Evolutionary conservation across 2,888 invertebrate species (phyloP), one percentile per base, ranked within the genome.

Genomic region (Disparrhopalites patrizii): DNA sequence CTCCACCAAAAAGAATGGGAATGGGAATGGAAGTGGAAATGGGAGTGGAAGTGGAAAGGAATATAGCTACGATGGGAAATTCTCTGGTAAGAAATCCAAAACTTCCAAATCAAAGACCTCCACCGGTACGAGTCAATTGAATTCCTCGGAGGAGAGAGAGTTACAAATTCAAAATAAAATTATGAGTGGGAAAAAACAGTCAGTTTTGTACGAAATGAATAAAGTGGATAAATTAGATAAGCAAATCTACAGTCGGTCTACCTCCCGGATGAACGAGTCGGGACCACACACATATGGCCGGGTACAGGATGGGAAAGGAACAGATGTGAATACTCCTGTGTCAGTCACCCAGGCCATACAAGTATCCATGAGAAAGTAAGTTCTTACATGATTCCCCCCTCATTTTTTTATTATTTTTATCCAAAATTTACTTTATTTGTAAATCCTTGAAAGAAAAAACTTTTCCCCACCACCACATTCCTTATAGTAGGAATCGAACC

Each of bases 261-360:
- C 64, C 2, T 56, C 56, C 20, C 27, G 62, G 85, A 85, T 8
- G 86, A 85, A 72, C 86, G 85, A 76, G 83, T 85, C 70, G 87
- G 70, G 47, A 64, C 68, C 3, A 61, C 25, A 50, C 18, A 90
- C 2, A 87, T 89, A 76, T 90, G 65, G 52, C 36, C 31, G 52
- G 27, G 68, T 38, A 13, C 20, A 4, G 10, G 55, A 56, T 23
- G 30, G 33, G 55, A 65, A 54, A 66, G 65, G 56, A 52, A 62
- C 28, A 3, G 71, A 75, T 57, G 68, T 75, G 13, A 72, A 72
- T n/a, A 75, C 74, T 0, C 71, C 91, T 86, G 85, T 87, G 51
- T 90, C 91, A 0, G 89, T 93, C 1, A 92, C 91, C 0, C 89
- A 91, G 77, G 87, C 88, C 67, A 91, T 93, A 64, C 93, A 93